A percentile compares a stretch with the other conserved stretches of the same genome.
phyloP scores from a whole-genome alignment of 2,888 invertebrate genomes.

The Myopa tessellatipennis region DNA sequence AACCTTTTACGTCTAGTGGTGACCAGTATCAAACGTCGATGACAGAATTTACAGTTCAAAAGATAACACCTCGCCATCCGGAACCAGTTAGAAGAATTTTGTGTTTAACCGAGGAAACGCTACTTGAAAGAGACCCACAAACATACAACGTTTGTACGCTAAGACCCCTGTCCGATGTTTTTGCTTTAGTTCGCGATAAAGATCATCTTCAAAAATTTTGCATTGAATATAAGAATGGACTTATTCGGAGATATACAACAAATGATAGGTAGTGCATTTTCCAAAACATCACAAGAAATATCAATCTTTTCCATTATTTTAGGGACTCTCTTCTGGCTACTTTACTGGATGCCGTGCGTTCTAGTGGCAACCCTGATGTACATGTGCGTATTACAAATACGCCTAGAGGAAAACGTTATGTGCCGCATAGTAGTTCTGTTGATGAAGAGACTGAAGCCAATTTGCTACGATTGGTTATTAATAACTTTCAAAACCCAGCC shows the following conservation, averaged over 20 bases:
- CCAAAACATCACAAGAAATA: neutral
- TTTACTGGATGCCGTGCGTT: conserved; percentile 93
- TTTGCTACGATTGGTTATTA: conserved; percentile 74
- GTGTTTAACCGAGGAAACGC: conserved; percentile 94
- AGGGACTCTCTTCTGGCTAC: conserved; percentile 96
- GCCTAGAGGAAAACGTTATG: conserved; percentile 86
- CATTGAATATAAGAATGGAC: conserved; percentile 94
- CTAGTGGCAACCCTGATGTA: conserved; percentile 96
- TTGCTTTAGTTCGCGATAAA: conserved; percentile 89
- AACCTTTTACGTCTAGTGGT: conserved; percentile 71
- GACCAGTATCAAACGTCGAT: conserved; percentile 97
- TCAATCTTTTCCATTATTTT: conserved; percentile 16
- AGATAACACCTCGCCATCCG: conserved; percentile 83
- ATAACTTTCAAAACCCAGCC: conserved; percentile 70
- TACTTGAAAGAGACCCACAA: conserved; percentile 96
- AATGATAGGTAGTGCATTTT: conserved; percentile 80
- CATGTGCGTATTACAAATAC: conserved; percentile 90
- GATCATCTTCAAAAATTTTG: conserved; percentile 93
- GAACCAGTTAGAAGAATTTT: conserved; percentile 89
- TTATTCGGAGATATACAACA: conserved; percentile 87
- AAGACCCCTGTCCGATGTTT: conserved; percentile 84
- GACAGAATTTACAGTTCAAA: conserved; percentile 96
- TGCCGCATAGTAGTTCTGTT: conserved; percentile 88
- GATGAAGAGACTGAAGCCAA: conserved; percentile 97
- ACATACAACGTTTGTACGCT: conserved; percentile 95